Base-by-base conservation (phyloP, 2,113 vertebrate genomes). In the Geococcyx californianus region DNA sequence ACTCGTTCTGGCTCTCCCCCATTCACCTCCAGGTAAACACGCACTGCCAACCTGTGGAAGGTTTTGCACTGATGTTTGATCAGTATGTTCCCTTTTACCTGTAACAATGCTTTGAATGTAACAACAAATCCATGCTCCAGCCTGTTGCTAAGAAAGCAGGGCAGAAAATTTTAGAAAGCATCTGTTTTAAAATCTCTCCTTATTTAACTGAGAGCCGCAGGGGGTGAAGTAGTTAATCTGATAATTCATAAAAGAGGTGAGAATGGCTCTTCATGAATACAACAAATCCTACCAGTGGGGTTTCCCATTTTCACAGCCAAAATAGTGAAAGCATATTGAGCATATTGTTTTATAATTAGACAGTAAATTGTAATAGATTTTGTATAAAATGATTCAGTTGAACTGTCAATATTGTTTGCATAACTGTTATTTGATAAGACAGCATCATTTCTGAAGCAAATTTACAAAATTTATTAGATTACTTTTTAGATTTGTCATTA, bases 371-470 rank as follows among this genome's bases (percentile, higher is more conserved):
- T 81, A 97, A 96, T 55, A 93, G 82, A 89, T 94, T 92, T 85
- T 81, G 67, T 54, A 93, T 80, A 93, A 97, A 97, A 96, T 63
- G 49, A 89, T 87, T 93, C 92, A 89, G 69, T 28, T 67, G 44
- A 91, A 92, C 87, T 90, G 94, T 93, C 97, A 96, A 84, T 87
- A 95, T 81, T 64, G 54, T 94, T 97, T 94, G 94, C 77, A 31
- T 79, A 96, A 95, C 88, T 26, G 31, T 83, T 87, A 45, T 76
- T 78, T 96, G 94, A 90, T 90, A 93, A 94, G 89, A 92, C 47
- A 64, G 87, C 38, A 95, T 55, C 6, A 89, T 72, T 91, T 95
- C 90, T 95, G 82, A 90, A 88, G 80, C 90, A 95, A 97, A 96
- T 92, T 90, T 78, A 89, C 44, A 90, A 47, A 91, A 87, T 69